Conservation (phyloP, 2,797 vertebrate species). For the Danio kyathit region DNA sequence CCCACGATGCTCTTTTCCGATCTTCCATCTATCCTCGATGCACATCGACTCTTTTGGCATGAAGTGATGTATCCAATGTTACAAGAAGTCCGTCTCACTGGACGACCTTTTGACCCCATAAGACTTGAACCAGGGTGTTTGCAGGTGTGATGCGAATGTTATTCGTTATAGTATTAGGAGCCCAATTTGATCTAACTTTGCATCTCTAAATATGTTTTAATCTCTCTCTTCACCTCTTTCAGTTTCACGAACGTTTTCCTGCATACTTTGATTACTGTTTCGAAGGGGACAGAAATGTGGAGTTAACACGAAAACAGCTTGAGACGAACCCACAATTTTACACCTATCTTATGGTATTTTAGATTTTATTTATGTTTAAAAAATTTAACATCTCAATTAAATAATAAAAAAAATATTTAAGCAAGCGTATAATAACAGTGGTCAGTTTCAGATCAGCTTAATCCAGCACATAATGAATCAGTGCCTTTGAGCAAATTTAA, state of each 20-base stretch:
- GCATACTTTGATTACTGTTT: constrained; percentile 82
- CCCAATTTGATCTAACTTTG: background rate
- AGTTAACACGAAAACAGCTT: constrained; percentile 78
- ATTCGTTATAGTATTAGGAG: background rate
- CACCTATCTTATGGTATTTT: constrained; percentile 76
- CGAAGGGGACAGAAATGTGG: constrained; percentile 79
- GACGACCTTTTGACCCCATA: constrained; percentile 82
- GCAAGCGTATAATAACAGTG: background rate
- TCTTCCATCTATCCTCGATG: constrained; percentile 77
- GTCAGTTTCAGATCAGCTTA: background rate
- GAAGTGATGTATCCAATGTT: constrained; percentile 84
- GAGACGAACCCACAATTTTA: constrained; percentile 80
- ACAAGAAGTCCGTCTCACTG: constrained; percentile 72
- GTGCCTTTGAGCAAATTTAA: background rate
- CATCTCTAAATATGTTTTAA: background rate
- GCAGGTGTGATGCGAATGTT: constrained; percentile 70
- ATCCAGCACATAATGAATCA: background rate
- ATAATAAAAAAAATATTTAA: background rate
- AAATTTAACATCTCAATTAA: background rate
- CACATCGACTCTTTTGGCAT: constrained; percentile 85
- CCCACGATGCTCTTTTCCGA: constrained; percentile 82
- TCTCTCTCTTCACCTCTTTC: background rate
- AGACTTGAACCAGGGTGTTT: constrained; percentile 81
- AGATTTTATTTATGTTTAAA: background rate
- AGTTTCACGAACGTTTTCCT: constrained; percentile 83